Percentiles rank a stretch among this genome's conserved stretches.
Evolutionary conservation across 2,888 invertebrate genomes (phyloP).

Genomic region (Apamea epomidion): DNA sequence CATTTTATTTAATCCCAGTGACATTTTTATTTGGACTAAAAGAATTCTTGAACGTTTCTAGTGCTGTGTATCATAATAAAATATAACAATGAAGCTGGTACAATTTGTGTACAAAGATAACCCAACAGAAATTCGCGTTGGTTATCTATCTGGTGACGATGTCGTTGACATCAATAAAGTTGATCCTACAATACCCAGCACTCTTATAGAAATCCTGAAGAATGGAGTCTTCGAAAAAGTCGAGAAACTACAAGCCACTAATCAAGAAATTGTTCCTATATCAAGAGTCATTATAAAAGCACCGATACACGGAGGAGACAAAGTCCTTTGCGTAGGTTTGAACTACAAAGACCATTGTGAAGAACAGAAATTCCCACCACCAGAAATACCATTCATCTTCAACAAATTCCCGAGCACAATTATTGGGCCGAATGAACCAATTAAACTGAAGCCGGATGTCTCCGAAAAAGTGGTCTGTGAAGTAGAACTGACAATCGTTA

Average conservation of each 20-base stretch:
- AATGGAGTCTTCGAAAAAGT: conserved; percentile 75
- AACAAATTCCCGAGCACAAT: conserved; percentile 95
- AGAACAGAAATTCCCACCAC: conserved; percentile 93
- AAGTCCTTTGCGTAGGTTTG: conserved; percentile 94
- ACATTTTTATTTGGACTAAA: conserved; percentile 38
- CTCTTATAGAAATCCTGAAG: conserved; percentile 83
- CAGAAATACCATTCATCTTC: conserved; percentile 94
- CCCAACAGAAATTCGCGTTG: conserved; percentile 89
- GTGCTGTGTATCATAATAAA: conserved; percentile 25
- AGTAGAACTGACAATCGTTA: conserved; percentile 95
- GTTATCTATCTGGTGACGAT: conserved; percentile 90
- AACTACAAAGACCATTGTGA: conserved; percentile 95
- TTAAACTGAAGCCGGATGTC: conserved; percentile 80
- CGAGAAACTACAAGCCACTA: conserved; percentile 61
- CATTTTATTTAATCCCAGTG: conserved; percentile 52
- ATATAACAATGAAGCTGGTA: conserved; percentile 90
- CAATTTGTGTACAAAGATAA: conserved; percentile 90
- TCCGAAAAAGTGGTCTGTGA: conserved; percentile 94
- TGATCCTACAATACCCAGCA: conserved; percentile 77
- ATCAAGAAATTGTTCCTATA: conserved; percentile 58
- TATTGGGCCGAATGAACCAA: conserved; percentile 92
- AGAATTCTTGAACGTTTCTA: conserved; percentile 19
- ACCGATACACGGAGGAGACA: conserved; percentile 94
- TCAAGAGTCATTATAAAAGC: conserved; percentile 68
- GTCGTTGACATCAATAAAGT: conserved; percentile 92